phyloP scores from a whole-genome alignment of 2,797 vertebrate species.

The Rhinoraja longicauda region DNA sequence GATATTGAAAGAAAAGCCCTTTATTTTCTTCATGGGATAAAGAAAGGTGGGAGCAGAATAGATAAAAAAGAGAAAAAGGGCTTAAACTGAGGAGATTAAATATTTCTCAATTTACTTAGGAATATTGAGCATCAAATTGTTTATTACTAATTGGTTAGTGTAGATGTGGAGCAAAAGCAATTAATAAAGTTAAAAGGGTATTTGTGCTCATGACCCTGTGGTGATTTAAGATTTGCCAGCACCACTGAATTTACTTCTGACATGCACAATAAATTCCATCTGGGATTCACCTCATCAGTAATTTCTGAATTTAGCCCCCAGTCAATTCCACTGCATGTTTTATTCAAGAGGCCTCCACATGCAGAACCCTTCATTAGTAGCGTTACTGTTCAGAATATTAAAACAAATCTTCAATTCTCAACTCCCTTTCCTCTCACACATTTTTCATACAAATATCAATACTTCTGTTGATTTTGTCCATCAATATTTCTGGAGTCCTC shows the following conservation, averaged over 20 bases:
- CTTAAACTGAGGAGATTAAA: not conserved
- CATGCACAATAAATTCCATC: constrained; percentile 4
- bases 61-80: not conserved
- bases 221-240: not conserved
- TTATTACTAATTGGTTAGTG: not conserved
- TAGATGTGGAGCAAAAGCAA: not conserved
- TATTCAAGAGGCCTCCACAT: constrained; percentile 14
- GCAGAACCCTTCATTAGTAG: not conserved
- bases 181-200: constrained; percentile 11
- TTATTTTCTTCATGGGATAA: not conserved
- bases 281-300: constrained; percentile 8
- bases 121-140: not conserved
- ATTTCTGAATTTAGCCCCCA: constrained; percentile 23
- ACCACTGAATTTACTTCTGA: constrained; percentile 5
- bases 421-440: not conserved
- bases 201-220: not conserved
- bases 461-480: not conserved
- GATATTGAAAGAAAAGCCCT: no score
- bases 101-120: not conserved
- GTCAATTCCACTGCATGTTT: constrained; percentile 22
- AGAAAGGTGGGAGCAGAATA: not conserved
- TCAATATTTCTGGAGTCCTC: not conserved
- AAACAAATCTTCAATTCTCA: not conserved
- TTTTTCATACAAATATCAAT: constrained; percentile 7
- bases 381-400: not conserved